Evolutionary conservation across 2,888 invertebrate genomes (phyloP).

Genomic region (Hesperia comma): DNA sequence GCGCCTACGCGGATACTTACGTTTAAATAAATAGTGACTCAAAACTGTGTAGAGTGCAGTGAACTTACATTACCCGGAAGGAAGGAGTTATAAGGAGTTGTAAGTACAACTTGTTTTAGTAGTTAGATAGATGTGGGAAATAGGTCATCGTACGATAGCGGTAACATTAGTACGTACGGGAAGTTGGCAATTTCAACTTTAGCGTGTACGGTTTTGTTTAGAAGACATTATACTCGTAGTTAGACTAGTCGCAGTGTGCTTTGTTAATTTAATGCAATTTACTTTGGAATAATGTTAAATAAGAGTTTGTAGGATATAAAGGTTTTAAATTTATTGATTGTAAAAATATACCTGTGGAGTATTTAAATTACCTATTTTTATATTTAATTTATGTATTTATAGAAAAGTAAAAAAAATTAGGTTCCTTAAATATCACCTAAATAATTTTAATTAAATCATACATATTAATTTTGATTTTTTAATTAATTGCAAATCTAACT

Average conservation of each 20-base stretch:
- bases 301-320: too few relatives aligned
- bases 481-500: too few relatives aligned
- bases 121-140: constrained; percentile 32
- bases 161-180: constrained; percentile 33
- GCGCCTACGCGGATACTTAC: constrained; percentile 48
- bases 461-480: too few relatives aligned
- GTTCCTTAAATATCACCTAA: too few relatives aligned
- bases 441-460: too few relatives aligned
- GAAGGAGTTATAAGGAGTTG: constrained; percentile 26
- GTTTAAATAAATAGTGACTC: constrained; percentile 35
- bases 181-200: constrained; percentile 35
- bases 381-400: too few relatives aligned
- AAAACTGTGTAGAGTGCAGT: constrained; percentile 41
- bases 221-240: not conserved
- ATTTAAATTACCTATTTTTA: too few relatives aligned
- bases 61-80: constrained; percentile 31
- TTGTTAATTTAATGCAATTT: too few relatives aligned
- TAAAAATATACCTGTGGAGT: too few relatives aligned
- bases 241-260: not conserved
- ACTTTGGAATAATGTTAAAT: too few relatives aligned
- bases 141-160: constrained; percentile 44
- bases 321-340: too few relatives aligned
- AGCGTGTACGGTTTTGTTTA: constrained; percentile 27
- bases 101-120: constrained; percentile 40
- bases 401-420: too few relatives aligned